A percentile compares a stretch with the other conserved stretches of the same genome.
phyloP scores from a whole-genome alignment of 1,140 invertebrate genomes.

The Kradibia gibbosae region DNA sequence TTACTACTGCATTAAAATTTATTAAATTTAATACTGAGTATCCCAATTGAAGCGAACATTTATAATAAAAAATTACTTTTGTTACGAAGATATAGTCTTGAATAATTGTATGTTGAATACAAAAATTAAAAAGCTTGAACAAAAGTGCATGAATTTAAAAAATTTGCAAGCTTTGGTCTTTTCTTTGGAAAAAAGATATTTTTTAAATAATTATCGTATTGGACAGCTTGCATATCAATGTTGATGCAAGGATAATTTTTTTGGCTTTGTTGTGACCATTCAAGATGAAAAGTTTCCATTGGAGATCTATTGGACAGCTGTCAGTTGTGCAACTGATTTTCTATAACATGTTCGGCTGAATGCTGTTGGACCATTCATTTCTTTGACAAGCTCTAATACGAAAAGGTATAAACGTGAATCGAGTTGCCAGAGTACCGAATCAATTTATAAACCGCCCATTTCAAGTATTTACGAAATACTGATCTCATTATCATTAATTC shows the following conservation, averaged over 20 bases:
- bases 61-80: no score
- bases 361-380: conserved; percentile 44
- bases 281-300: conserved; percentile 39
- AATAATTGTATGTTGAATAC: no score
- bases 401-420: background rate
- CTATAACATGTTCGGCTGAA: background rate
- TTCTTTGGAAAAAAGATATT: background rate
- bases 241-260: conserved; percentile 12
- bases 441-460: conserved; percentile 24
- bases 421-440: conserved; percentile 10
- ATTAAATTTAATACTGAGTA: no score
- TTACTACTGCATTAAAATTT: no score
- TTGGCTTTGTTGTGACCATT: background rate
- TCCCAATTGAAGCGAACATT: no score
- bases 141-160: background rate
- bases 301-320: conserved; percentile 33
- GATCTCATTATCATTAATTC: conserved; percentile 17
- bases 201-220: background rate
- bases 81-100: no score
- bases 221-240: conserved; percentile 5
- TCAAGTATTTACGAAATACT: conserved; percentile 21
- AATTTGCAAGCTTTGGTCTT: background rate
- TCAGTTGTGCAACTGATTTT: conserved; percentile 37
- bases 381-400: conserved; percentile 28
- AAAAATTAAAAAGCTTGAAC: background rate